These are phyloP conservation scores for Smittia sp. DNA, from an alignment of 2,888 invertebrate genomes.

Conservation along the genomic window DNA sequence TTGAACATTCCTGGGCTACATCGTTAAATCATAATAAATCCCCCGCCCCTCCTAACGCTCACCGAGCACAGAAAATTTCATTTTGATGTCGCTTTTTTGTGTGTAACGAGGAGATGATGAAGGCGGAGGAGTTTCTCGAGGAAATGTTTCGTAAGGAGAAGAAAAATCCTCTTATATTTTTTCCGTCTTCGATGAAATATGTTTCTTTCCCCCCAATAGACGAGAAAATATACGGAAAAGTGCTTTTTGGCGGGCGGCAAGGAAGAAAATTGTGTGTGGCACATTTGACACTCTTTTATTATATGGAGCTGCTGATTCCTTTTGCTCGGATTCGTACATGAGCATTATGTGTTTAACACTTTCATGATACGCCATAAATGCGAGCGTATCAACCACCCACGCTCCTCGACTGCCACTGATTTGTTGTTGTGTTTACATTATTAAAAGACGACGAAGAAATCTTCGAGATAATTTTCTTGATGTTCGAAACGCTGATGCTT, in stretches of 20 bases:
- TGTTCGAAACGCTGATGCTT: conserved; percentile 26
- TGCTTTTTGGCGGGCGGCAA: background rate
- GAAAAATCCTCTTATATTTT: conserved; percentile 30
- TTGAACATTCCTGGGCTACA: conserved; percentile 1
- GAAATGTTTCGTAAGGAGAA: background rate
- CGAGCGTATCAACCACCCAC: background rate
- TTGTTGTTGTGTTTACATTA: conserved; percentile 2
- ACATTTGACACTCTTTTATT: conserved; percentile 29
- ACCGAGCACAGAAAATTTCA: conserved; percentile 24
- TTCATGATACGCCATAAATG: conserved; percentile 25
- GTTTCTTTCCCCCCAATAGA: conserved; percentile 2
- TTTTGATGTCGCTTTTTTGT: conserved; percentile 28
- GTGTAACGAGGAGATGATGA: conserved; percentile 8
- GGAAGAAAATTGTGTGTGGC: background rate
- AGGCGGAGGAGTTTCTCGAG: background rate
- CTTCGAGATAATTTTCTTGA: background rate
- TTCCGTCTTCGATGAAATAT: conserved; percentile 32
- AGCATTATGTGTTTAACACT: conserved; percentile 38
- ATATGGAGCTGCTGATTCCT: background rate
- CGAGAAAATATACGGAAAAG: no score
- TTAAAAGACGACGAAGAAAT: background rate
- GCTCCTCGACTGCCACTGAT: background rate
- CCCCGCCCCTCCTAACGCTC: background rate
- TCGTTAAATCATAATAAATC: conserved; percentile 37
- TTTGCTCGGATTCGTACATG: conserved; percentile 5